Evolutionary conservation across 2,888 invertebrate genomes (phyloP), one percentile per base, ranked within the genome.

Genomic region (Suillia variegata): DNA sequence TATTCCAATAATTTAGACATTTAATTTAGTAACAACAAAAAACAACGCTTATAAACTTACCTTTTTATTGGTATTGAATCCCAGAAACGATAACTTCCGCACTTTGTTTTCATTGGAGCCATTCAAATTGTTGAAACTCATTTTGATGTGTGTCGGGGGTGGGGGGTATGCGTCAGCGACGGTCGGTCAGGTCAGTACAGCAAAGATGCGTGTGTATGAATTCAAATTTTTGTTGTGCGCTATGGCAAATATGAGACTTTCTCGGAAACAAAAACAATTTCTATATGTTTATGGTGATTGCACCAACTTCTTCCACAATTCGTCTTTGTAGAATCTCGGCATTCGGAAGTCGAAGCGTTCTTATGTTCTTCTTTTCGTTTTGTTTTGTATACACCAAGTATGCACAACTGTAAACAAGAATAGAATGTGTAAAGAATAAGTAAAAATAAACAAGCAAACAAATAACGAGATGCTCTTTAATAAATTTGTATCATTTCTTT

Each of bases 41-140:
- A 54, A 26, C 10, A 6, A 6, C 26, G 6, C 5, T 6, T 6
- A 6, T 26, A 10, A 26, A 75, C 81, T 80, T 65, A 82, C 85
- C 85, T 85, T 76, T 61, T 79, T 77, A 50, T 76, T 79, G 47
- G 86, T 85, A 62, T 86, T 85, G 76, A 90, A 90, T 70, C 91
- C 89, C 64, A 91, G 85, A 80, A 91, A 91, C 54, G 89, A 89
- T 58, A 91, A 84, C 78, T 91, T 91, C 80, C 89, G 86, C 75
- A 86, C n/a, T n/a, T n/a, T 87, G 70, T 85, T 85, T 71, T 85
- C 84, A 56, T 75, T 70, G 62, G 75, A 74, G 63, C 77, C 76
- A 68, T 78, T 80, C 73, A 80, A 81, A 65, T n/a, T 38, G 12
- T 77, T 80, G 72, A 74, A 76, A 62, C 78, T 77, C 78, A 78